Percentiles rank a stretch among this genome's conserved stretches.
Evolutionary conservation across 2,888 invertebrate genomes (phyloP).

Genomic region (Drosophila monieri): DNA sequence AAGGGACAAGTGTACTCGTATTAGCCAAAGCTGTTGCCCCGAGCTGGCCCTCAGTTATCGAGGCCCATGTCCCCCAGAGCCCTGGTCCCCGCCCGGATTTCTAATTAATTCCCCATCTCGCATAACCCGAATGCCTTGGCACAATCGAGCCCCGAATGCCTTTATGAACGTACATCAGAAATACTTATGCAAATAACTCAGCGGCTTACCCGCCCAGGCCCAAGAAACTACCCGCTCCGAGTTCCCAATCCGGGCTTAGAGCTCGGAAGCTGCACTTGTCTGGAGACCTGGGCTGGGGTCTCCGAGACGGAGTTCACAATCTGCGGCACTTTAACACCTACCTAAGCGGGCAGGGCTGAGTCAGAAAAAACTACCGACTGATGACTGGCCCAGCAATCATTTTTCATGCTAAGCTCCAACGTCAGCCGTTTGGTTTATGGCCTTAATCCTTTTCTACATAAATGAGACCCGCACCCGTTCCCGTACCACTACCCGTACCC

Average conservation of each 20-base stretch:
- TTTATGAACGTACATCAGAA: slow-evolving; percentile 49
- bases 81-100: slow-evolving; percentile 2
- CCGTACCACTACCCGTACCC: slow-evolving; percentile 12
- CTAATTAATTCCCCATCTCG: slow-evolving; percentile 41
- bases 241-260: slow-evolving; percentile 24
- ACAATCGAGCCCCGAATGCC: slow-evolving; percentile 38
- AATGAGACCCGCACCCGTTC: slow-evolving; percentile 60
- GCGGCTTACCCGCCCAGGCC: slow-evolving; percentile 47
- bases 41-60: background rate
- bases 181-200: slow-evolving; percentile 68
- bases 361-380: slow-evolving; percentile 48
- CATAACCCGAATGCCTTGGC: slow-evolving; percentile 26
- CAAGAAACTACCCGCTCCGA: slow-evolving; percentile 45
- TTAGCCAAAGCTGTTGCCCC: slow-evolving; percentile 57
- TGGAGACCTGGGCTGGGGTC: background rate
- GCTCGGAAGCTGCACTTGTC: slow-evolving; percentile 28
- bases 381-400: slow-evolving; percentile 73
- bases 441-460: slow-evolving; percentile 79
- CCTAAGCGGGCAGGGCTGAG: slow-evolving; percentile 54
- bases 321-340: slow-evolving; percentile 76
- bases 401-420: slow-evolving; percentile 79
- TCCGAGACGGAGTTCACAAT: slow-evolving; percentile 49
- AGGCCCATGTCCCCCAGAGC: background rate
- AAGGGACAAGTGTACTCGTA: slow-evolving; percentile 64
- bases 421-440: slow-evolving; percentile 79